Evolutionary conservation across 2,113 vertebrate genomes (phyloP).

Genomic region (Muntiacus reevesi): DNA sequence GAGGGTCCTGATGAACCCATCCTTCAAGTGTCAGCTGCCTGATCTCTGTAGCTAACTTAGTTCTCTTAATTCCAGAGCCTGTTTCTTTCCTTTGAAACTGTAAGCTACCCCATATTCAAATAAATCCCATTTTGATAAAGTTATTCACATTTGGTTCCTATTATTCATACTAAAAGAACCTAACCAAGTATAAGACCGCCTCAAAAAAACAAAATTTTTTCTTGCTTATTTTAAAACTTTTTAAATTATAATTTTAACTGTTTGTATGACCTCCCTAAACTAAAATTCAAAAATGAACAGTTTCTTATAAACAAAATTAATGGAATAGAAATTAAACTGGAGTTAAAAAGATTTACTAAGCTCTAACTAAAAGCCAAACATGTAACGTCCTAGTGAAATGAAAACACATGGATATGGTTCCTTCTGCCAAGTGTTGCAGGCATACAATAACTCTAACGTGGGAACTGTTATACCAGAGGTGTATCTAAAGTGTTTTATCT

Average conservation of each 20-base stretch:
- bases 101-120: background rate
- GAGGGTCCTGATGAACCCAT: background rate
- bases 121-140: background rate
- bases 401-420: background rate
- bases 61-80: background rate
- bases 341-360: background rate
- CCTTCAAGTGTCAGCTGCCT: background rate
- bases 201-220: background rate
- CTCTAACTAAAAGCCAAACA: background rate
- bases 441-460: background rate
- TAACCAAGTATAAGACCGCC: background rate
- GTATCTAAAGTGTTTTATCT: background rate
- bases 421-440: background rate
- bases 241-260: background rate
- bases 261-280: background rate
- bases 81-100: background rate
- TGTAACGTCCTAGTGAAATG: background rate
- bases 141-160: background rate
- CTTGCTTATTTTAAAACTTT: background rate
- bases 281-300: background rate
- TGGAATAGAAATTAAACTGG: background rate
- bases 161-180: background rate
- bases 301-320: slow-evolving; percentile 1
- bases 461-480: background rate
- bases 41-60: background rate